Evolutionary conservation across 2,113 vertebrate genomes (phyloP).

Genomic region (Hucho hucho): DNA sequence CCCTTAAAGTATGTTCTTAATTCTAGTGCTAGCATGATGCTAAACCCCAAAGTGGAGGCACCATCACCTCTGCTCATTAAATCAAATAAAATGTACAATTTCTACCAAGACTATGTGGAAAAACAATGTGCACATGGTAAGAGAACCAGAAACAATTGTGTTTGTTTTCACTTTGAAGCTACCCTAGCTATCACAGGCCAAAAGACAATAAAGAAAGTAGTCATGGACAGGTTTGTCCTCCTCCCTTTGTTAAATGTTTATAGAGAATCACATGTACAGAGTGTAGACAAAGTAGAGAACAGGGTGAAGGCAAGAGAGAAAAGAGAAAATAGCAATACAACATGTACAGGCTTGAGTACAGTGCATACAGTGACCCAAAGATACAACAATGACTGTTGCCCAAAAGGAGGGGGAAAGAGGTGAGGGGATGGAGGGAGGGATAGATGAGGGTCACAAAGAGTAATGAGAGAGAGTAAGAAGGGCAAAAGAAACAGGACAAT

Average conservation of each 20-base stretch:
- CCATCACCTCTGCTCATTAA: not conserved
- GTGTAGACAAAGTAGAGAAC: not conserved
- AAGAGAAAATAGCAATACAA: not conserved
- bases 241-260: conserved; percentile 41
- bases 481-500: not conserved
- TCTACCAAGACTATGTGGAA: not conserved
- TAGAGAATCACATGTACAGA: conserved; percentile 4
- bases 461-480: not conserved
- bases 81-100: not conserved
- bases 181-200: not conserved
- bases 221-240: conserved; percentile 17
- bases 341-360: not conserved
- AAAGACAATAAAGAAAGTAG: conserved; percentile 16
- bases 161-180: not conserved
- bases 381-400: no score
- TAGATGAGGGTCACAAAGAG: conserved; percentile 15
- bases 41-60: not conserved
- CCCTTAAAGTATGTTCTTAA: no score
- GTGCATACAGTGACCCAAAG: no score
- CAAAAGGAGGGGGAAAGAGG: not conserved
- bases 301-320: not conserved
- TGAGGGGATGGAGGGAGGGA: not conserved
- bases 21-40: no score
- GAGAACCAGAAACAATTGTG: not conserved
- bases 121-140: not conserved